Evolutionary conservation across 2,797 vertebrate species (phyloP), one percentile per base, ranked within the genome.

Genomic region (Danionella dracula): DNA sequence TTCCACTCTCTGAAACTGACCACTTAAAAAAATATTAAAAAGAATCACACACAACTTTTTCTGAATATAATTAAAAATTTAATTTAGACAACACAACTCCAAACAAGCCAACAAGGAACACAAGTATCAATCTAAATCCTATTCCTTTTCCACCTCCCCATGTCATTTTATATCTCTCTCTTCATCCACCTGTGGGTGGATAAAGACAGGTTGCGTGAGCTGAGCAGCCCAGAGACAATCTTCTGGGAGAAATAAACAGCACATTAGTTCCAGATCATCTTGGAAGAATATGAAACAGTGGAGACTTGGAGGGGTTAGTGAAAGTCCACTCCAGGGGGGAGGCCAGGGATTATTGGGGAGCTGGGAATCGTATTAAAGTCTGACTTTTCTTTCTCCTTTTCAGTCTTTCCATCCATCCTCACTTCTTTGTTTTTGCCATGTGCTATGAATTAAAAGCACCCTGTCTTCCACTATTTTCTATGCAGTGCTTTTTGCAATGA

Each of bases 191-290:
- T 82, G 75, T 68, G 70, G 70, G 65, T 46, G 76, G 73, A 81
- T 80, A 57, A 79, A 81, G 76, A 81, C 38, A 59, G 73, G 71
- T 83, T 84, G 77, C 66, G 65, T 83, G 79, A 83, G 80, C 71
- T 41, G 65, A 76, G 68, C 53, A 68, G 68, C 71, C 76, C 73
- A 78, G 71, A 76, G 75, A 41, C 68, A 60, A 76, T 81, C 79
- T 85, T 82, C 73, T 31, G 76, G 74, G 80, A 76, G 71, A 79
- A 79, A 84, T 85, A 86, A 88, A 83, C 83, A 82, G 74, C 49
- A 61, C 76, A 84, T 86, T 84, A 79, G 83, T 83, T 88, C 80
- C 81, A 83, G 76, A 78, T 82, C 77, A 71, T 79, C 74, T 78
- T 87, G 84, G 76, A 86, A 77, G 71, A 62, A 71, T 74, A 78